phyloP scores from a whole-genome alignment of 2,888 invertebrate species.

The Pachycephus smyrnensis region DNA sequence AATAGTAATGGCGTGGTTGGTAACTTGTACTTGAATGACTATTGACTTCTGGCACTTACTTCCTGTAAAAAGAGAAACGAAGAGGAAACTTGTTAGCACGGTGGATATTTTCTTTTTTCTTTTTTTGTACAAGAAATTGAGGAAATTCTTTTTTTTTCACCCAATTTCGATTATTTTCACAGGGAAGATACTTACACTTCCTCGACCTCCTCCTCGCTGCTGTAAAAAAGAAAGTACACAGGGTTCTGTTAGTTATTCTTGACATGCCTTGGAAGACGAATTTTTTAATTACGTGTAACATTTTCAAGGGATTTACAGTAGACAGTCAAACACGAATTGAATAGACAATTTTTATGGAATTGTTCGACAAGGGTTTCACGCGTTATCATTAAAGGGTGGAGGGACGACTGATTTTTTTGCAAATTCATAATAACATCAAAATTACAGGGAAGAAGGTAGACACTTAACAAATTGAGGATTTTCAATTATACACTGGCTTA shows the following conservation, averaged over 20 bases:
- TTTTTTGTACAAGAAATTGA: conserved; percentile 17
- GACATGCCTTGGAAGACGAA: neutral
- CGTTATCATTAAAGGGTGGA: neutral
- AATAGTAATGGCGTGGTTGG: conserved; percentile 5
- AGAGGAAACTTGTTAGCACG: conserved; percentile 27
- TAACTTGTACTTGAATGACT: neutral
- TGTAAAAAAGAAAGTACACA: conserved; percentile 62
- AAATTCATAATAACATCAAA: neutral
- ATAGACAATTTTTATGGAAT: neutral
- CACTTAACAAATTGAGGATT: neutral
- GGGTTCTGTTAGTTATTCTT: conserved; percentile 3
- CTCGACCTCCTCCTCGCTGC: conserved; percentile 81
- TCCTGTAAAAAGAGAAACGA: conserved; percentile 68
- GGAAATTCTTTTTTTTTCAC: neutral
- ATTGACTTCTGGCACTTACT: conserved; percentile 66
- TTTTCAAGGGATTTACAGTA: neutral
- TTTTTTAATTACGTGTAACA: neutral
- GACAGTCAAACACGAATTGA: neutral
- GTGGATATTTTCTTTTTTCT: neutral
- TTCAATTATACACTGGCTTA: neutral
- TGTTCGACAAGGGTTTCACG: neutral
- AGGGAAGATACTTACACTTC: conserved; percentile 78
- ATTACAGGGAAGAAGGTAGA: neutral
- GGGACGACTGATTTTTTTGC: neutral
- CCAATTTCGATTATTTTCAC: neutral